These are phyloP conservation scores for Sander lucioperca DNA, from an alignment of 2,113 vertebrate genomes.

Conservation along the genomic window DNA sequence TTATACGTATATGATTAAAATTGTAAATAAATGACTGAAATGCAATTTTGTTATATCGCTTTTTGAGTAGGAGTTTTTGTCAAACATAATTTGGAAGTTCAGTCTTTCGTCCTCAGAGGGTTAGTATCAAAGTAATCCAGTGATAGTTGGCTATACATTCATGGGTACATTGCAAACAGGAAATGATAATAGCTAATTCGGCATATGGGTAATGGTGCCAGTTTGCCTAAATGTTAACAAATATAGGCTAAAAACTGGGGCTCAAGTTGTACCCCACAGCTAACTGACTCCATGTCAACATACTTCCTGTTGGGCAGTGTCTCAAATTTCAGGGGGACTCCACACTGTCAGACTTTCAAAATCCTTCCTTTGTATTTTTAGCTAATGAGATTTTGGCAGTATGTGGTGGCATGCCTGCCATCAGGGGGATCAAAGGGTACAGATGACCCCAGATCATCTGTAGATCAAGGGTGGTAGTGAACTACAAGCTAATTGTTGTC, in stretches of 20 bases:
- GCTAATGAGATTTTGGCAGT: too few relatives aligned
- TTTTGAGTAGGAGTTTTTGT: too few relatives aligned
- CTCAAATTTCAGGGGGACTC: neutral
- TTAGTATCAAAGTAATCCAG: neutral
- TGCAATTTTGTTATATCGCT: too few relatives aligned
- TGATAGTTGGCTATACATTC: neutral
- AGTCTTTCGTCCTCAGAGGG: too few relatives aligned
- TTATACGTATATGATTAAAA: too few relatives aligned
- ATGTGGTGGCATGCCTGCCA: too few relatives aligned
- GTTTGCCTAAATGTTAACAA: neutral
- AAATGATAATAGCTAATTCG: neutral
- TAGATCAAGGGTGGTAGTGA: too few relatives aligned
- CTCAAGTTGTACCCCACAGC: neutral
- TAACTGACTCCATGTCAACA: neutral
- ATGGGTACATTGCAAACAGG: neutral
- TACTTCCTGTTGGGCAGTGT: neutral
- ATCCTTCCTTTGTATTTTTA: too few relatives aligned
- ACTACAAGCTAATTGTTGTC: neutral
- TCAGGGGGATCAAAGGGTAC: too few relatives aligned
- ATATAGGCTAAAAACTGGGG: neutral
- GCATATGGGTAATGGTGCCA: neutral
- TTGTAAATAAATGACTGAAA: too few relatives aligned
- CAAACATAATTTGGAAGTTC: too few relatives aligned
- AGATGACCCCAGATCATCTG: neutral
- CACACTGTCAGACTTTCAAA: neutral